These are phyloP conservation scores for Phalacrocorax pelagicus DNA, from an alignment of 2,113 vertebrate species.

Conservation along the genomic window DNA sequence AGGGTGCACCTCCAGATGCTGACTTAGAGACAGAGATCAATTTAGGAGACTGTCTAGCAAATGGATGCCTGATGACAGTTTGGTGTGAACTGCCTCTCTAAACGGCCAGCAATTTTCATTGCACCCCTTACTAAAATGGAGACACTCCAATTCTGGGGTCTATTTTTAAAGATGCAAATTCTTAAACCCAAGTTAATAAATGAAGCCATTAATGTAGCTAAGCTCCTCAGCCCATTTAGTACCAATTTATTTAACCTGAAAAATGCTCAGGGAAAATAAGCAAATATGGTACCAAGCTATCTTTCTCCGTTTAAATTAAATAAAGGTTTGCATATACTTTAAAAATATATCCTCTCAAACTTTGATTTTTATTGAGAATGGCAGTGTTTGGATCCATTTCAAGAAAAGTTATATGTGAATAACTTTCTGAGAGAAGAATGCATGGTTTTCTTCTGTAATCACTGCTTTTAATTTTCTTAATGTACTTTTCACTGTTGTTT, in stretches of 20 bases:
- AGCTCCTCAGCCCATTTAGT: neutral
- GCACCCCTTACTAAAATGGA: neutral
- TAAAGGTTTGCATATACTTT: neutral
- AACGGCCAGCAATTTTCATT: neutral
- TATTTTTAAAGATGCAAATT: neutral
- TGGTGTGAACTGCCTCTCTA: neutral
- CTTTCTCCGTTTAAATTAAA: neutral
- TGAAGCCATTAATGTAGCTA: neutral
- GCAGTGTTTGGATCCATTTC: slow-evolving; percentile 32
- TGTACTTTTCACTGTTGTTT: slow-evolving; percentile 68
- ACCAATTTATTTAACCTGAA: neutral
- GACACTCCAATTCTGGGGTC: neutral
- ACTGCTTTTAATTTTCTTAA: slow-evolving; percentile 59
- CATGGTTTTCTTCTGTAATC: slow-evolving; percentile 37
- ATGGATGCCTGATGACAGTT: neutral
- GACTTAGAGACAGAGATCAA: neutral
- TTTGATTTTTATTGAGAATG: slow-evolving; percentile 35
- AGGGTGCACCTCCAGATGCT: neutral
- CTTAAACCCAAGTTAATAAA: neutral
- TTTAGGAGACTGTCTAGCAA: neutral
- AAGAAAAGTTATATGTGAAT: slow-evolving; percentile 37
- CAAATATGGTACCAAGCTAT: neutral
- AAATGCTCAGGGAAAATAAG: neutral
- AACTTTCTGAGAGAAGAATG: slow-evolving; percentile 39
- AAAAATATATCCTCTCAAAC: neutral